Conservation (phyloP, 2,797 vertebrate genomes). For the Myotis planiceps region DNA sequence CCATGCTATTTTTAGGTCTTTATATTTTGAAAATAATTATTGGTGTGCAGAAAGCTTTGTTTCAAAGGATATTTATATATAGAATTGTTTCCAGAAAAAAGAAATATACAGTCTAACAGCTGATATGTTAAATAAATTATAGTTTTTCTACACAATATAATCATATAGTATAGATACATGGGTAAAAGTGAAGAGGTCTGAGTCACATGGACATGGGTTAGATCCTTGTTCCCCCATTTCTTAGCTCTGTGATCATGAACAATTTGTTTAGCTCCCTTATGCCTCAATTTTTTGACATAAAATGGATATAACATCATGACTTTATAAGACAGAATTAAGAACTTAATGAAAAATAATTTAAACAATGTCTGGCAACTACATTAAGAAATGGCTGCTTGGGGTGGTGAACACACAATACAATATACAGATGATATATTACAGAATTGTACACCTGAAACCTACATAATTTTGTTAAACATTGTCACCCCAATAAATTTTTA, state of each 20-base stretch:
- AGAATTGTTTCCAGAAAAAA: neutral
- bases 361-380: neutral
- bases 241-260: neutral
- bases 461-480: neutral
- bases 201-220: neutral
- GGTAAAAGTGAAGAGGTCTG: neutral
- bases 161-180: neutral
- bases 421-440: neutral
- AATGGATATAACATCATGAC: neutral
- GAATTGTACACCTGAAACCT: neutral
- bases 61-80: neutral
- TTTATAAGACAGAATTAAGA: neutral
- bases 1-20: neutral
- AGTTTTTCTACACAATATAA: neutral
- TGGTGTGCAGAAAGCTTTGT: neutral
- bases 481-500: neutral
- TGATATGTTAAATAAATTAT: neutral
- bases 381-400: neutral
- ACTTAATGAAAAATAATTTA: neutral
- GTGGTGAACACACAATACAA: neutral
- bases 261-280: neutral
- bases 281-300: neutral
- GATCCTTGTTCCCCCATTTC: neutral
- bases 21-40: neutral
- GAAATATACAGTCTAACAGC: neutral